Percentiles rank a stretch among this genome's conserved stretches.
These are phyloP conservation scores for Neodiprion lecontei DNA, from an alignment of 1,140 invertebrate species.

Conservation along the genomic window DNA sequence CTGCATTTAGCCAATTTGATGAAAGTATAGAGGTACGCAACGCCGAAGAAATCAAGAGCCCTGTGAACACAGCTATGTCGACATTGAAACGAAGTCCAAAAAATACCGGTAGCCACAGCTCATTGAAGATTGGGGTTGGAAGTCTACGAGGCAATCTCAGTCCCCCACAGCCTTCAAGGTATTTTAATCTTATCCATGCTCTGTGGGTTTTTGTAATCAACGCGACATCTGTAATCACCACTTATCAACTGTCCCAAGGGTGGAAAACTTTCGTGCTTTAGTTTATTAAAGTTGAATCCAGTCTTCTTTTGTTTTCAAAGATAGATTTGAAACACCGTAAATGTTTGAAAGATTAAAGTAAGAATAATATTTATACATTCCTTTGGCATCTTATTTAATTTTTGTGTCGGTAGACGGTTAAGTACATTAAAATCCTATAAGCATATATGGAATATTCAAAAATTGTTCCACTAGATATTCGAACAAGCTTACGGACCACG, in stretches of 20 bases:
- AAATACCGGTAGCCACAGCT: constrained; percentile 34
- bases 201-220: constrained; percentile 17
- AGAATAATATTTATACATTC: too few species aligned
- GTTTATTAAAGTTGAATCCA: too few species aligned
- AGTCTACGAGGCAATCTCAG: background rate
- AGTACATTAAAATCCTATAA: too few species aligned
- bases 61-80: constrained; percentile 37
- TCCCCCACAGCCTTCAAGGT: background rate
- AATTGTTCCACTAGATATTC: constrained; percentile 29
- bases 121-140: background rate
- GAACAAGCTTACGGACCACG: constrained; percentile 24
- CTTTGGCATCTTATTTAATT: too few species aligned
- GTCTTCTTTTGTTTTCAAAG: too few species aligned
- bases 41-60: constrained; percentile 53
- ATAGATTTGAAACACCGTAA: too few species aligned
- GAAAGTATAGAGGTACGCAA: constrained; percentile 53
- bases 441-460: too few species aligned
- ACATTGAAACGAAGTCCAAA: constrained; percentile 33
- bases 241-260: too few species aligned
- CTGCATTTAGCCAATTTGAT: constrained; percentile 53
- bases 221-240: background rate
- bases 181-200: background rate
- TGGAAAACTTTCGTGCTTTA: too few species aligned
- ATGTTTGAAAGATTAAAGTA: too few species aligned
- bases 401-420: too few species aligned